Evolutionary conservation across 2,888 invertebrate species (phyloP), one percentile per base, ranked within the genome.

Genomic region (Melanchra persicariae): DNA sequence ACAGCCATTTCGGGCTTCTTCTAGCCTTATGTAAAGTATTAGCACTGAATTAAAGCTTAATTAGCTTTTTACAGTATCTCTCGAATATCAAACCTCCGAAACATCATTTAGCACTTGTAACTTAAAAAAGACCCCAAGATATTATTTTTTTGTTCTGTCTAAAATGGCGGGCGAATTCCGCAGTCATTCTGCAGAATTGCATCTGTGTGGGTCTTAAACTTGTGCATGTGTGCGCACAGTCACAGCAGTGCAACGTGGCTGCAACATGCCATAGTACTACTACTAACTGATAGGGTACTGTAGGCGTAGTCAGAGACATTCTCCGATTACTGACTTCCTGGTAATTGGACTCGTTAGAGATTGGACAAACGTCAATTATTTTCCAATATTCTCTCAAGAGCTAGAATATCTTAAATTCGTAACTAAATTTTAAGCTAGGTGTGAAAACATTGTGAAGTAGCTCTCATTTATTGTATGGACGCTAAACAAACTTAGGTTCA

Each of bases 281-380:
- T 77, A 78, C 66, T 77, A 66, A 72, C 74, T 77, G 85, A 86
- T 83, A 90, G 89, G 88, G 88, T 87, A 84, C 86, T 83, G 87
- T 88, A 92, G 92, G 93, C 91, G 93, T 92, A 92, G 88, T 85
- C 86, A 71, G 82, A 85, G 88, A 91, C 90, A 92, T 92, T 91
- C 91, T 90, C 89, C 87, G 81, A 79, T 87, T 88, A 83, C 88
- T 90, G 85, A 88, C 84, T 91, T 93, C 93, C 91, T 94, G 88
- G 90, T 92, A 90, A 83, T 83, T 82, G 49, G 64, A 77, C 65
- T 71, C 58, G 57, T 72, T 70, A 52, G 22, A 67, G n/a, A 58
- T 57, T 19, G 26, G 69, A 70, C 2, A 30, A 55, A 63, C 26
- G 12, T 24, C n/a, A 26, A 58, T 51, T 63, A 34, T 26, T 15